These are phyloP conservation scores for Drosophila rubida DNA, from an alignment of 2,888 invertebrate genomes.

Conservation along the genomic window DNA sequence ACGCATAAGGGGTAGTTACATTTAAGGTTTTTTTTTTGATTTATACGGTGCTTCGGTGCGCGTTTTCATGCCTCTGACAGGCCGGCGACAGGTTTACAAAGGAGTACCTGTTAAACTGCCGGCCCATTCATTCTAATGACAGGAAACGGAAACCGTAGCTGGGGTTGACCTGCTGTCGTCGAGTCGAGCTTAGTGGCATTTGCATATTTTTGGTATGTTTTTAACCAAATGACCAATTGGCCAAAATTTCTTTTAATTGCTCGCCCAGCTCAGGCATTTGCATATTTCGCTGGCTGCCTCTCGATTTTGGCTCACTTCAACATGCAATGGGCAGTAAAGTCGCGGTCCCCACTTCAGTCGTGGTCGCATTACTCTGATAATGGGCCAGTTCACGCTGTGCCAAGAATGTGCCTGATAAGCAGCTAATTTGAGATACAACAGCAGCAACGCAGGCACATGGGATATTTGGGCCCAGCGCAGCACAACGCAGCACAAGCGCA, in stretches of 20 bases:
- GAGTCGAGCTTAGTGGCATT: constrained; percentile 44
- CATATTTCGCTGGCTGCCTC: constrained; percentile 42
- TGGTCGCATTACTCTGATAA: constrained; percentile 47
- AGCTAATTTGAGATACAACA: constrained; percentile 70
- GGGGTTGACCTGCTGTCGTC: constrained; percentile 50
- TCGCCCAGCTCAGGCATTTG: constrained; percentile 53
- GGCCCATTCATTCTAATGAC: constrained; percentile 60
- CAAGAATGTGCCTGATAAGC: constrained; percentile 73
- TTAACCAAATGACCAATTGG: constrained; percentile 79
- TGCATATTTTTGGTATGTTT: constrained; percentile 69
- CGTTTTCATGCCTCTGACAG: constrained; percentile 82
- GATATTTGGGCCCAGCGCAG: constrained; percentile 37
- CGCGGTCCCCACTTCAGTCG: background rate
- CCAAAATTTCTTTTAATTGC: constrained; percentile 78
- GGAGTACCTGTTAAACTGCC: constrained; percentile 36
- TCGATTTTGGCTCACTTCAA: constrained; percentile 14
- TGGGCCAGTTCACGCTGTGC: constrained; percentile 73
- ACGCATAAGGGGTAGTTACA: constrained; percentile 55
- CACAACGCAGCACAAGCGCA: no score
- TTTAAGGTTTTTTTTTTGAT: constrained; percentile 59
- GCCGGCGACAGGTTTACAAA: constrained; percentile 66
- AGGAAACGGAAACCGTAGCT: constrained; percentile 72
- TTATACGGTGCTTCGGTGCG: constrained; percentile 77
- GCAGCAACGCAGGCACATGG: constrained; percentile 19
- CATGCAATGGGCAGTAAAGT: constrained; percentile 52